phyloP scores from a whole-genome alignment of 2,888 invertebrate species.

The Tenthredo distinguenda region DNA sequence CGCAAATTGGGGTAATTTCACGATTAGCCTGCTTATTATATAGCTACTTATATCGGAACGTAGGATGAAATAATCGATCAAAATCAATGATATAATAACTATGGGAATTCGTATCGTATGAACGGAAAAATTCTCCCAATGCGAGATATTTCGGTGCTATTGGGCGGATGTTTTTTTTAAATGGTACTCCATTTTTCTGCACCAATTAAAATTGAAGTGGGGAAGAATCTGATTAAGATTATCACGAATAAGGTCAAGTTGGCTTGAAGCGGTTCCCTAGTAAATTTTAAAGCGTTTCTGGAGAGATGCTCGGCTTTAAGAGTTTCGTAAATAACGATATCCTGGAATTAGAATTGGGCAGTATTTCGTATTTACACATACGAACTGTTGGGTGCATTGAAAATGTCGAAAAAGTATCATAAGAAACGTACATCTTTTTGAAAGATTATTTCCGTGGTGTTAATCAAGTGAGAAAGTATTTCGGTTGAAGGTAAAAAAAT shows the following conservation, averaged over 20 bases:
- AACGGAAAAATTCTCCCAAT: neutral
- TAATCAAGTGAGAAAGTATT: neutral
- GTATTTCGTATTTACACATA: neutral
- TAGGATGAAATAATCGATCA: neutral
- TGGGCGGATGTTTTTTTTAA: neutral
- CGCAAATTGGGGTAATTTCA: neutral
- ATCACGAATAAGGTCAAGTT: constrained; percentile 4
- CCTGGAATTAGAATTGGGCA: neutral
- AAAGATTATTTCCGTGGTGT: neutral
- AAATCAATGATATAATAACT: neutral
- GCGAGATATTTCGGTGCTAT: neutral
- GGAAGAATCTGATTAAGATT: constrained; percentile 9
- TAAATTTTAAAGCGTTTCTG: constrained; percentile 11
- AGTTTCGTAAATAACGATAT: neutral
- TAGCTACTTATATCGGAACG: neutral
- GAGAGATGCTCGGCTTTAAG: constrained; percentile 26
- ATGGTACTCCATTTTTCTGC: neutral
- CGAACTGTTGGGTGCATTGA: neutral
- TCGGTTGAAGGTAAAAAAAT: neutral
- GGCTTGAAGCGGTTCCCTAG: neutral
- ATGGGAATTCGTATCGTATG: neutral
- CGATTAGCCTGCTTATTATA: neutral
- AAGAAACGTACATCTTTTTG: neutral
- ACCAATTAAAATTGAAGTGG: neutral
- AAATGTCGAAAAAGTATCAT: neutral